Evolutionary conservation across 1,140 invertebrate species (phyloP).

Genomic region (Trachymyrmex septentrionalis): DNA sequence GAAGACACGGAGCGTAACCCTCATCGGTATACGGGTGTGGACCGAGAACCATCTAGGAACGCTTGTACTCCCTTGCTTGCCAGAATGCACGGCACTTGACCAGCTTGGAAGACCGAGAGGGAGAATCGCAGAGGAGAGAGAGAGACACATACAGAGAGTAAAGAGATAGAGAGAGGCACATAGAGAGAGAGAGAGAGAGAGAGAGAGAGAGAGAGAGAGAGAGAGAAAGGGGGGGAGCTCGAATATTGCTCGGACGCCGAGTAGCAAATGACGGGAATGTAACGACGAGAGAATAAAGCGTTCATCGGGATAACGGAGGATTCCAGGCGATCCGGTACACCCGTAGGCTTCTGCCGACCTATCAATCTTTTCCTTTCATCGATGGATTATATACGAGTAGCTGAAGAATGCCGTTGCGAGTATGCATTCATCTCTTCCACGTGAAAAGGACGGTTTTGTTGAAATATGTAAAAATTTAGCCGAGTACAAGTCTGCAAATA

Average conservation of each 20-base stretch:
- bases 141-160: no score
- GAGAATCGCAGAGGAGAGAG: slow-evolving; percentile 18
- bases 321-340: slow-evolving; percentile 29
- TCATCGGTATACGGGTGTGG: slow-evolving; percentile 40
- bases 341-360: not conserved
- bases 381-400: not conserved
- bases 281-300: slow-evolving; percentile 46
- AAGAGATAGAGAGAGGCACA: not conserved
- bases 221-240: not conserved
- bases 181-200: no score
- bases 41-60: slow-evolving; percentile 58
- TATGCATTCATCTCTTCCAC: not conserved
- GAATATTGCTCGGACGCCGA: slow-evolving; percentile 20
- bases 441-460: no score
- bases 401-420: not conserved
- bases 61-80: slow-evolving; percentile 52
- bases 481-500: no score
- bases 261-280: slow-evolving; percentile 61
- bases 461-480: no score
- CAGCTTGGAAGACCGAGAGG: slow-evolving; percentile 56
- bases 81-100: slow-evolving; percentile 62
- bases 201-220: not conserved
- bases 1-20: slow-evolving; percentile 51
- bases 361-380: slow-evolving; percentile 35
- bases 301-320: slow-evolving; percentile 51